Conservation (phyloP, 2,797 vertebrate genomes). For the Rousettus madagascariensis region DNA sequence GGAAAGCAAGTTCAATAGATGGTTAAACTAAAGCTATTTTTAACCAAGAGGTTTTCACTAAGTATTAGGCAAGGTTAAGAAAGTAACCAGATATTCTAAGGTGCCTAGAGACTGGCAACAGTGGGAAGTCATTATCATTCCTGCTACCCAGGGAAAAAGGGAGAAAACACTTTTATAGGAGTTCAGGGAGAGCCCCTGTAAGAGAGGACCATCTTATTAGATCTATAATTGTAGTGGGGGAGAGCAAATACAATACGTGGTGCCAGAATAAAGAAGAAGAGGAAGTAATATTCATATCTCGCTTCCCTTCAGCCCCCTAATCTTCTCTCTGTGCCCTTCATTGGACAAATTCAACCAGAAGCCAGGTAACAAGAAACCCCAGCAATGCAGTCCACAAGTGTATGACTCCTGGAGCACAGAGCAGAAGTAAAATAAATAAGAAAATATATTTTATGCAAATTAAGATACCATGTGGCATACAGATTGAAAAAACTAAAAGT, state of each 20-base stretch:
- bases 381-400: not conserved
- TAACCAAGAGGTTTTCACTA: not conserved
- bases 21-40: not conserved
- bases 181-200: not conserved
- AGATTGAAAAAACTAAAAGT: not conserved
- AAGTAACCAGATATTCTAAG: not conserved
- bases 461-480: not conserved
- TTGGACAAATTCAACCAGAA: not conserved
- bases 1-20: not conserved
- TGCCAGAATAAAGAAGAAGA: not conserved
- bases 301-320: not conserved
- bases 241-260: not conserved
- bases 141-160: not conserved
- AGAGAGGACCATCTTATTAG: not conserved
- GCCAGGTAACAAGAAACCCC: not conserved
- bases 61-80: not conserved
- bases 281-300: not conserved
- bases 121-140: not conserved
- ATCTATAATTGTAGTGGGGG: not conserved
- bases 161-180: not conserved
- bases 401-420: not conserved
- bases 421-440: not conserved
- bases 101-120: not conserved
- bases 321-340: not conserved
- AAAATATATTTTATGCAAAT: not conserved